phyloP scores from a whole-genome alignment of 2,113 vertebrate species.

The Daphoenositta chrysoptera region DNA sequence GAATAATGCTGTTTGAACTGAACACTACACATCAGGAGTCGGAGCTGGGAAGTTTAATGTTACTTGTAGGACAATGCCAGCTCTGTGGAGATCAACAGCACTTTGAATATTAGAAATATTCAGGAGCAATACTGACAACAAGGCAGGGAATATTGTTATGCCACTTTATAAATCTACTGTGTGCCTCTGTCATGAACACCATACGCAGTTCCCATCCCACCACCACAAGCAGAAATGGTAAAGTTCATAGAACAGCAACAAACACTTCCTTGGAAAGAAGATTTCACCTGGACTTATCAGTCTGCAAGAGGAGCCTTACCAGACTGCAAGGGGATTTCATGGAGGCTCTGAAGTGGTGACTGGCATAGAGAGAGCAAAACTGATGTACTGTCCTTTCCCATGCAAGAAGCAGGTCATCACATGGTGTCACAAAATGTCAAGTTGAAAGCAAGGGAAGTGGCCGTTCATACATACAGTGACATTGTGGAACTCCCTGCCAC shows the following conservation, averaged over 20 bases:
- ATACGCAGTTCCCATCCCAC: neutral
- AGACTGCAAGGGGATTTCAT: neutral
- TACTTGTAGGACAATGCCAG: neutral
- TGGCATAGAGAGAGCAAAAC: neutral
- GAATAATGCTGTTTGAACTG: neutral
- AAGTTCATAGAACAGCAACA: neutral
- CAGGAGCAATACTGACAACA: neutral
- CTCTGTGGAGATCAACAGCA: neutral
- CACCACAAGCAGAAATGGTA: neutral
- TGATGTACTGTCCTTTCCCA: neutral
- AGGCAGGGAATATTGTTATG: neutral
- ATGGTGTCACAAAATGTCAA: neutral
- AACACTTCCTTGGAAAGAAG: neutral
- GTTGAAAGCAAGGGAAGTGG: neutral
- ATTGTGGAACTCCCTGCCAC: neutral
- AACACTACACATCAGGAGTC: neutral
- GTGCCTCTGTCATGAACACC: neutral
- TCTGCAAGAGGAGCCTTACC: neutral
- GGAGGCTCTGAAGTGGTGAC: neutral
- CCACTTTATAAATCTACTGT: neutral
- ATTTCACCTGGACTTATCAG: neutral
- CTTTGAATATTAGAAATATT: neutral
- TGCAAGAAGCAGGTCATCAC: neutral
- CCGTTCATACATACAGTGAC: neutral
- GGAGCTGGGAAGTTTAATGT: neutral